Percentiles rank a stretch among this genome's conserved stretches.
phyloP scores from a whole-genome alignment of 1,140 invertebrate species.

The Caenorhabditis tropicalis region DNA sequence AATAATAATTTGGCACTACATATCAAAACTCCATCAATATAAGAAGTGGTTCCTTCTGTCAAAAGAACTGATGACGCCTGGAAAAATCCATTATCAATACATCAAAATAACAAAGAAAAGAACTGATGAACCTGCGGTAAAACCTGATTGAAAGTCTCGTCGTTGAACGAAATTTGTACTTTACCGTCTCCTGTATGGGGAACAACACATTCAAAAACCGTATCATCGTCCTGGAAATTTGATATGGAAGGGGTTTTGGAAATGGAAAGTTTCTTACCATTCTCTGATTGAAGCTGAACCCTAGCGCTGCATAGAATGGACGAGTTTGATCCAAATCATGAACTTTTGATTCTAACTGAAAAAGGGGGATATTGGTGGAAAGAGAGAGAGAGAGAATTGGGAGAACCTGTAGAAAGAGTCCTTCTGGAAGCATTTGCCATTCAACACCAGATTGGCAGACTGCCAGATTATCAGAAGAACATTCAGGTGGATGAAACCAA shows the following conservation, averaged over 20 bases:
- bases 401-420: conserved; percentile 37
- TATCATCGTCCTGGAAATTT: conserved; percentile 50
- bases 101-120: neutral
- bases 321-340: conserved; percentile 48
- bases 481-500: conserved; percentile 51
- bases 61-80: conserved; percentile 47
- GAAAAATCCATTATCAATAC: neutral
- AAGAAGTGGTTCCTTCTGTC: conserved; percentile 35
- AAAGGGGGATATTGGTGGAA: neutral
- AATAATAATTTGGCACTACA: conserved; percentile 46
- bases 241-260: neutral
- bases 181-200: conserved; percentile 25
- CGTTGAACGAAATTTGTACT: conserved; percentile 54
- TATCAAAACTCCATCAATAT: conserved; percentile 46
- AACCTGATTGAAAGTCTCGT: conserved; percentile 52
- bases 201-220: conserved; percentile 50
- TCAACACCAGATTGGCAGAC: conserved; percentile 48
- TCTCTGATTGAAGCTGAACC: conserved; percentile 54
- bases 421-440: conserved; percentile 50
- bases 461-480: neutral
- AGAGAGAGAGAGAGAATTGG: too few species aligned
- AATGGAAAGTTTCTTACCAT: conserved; percentile 29
- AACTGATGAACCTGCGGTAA: conserved; percentile 35
- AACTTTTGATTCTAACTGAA: conserved; percentile 42
- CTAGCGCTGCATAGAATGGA: conserved; percentile 48